Evolutionary conservation across 2,888 invertebrate species (phyloP).

Genomic region (Platycheirus albimanus): DNA sequence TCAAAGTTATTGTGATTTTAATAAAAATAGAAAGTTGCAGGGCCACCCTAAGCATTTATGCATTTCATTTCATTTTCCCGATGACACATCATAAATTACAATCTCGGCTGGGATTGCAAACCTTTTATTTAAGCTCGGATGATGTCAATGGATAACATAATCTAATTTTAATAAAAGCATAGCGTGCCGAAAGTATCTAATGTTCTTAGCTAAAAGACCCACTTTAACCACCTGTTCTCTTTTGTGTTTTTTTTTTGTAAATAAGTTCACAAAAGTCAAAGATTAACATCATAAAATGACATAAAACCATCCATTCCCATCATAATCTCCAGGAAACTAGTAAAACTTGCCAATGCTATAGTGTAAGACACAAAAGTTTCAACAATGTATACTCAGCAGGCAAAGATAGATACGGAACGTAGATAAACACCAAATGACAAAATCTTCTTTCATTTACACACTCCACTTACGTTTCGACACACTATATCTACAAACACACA

Average conservation of each 20-base stretch:
- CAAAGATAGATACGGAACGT: neutral
- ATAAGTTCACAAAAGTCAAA: constrained; percentile 12
- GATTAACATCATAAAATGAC: constrained; percentile 19
- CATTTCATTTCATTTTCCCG: too few species aligned
- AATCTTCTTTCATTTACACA: constrained; percentile 69
- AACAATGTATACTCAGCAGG: constrained; percentile 14
- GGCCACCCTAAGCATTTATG: too few species aligned
- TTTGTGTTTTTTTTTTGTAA: too few species aligned
- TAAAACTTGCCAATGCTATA: constrained; percentile 11
- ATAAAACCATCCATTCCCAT: constrained; percentile 19
- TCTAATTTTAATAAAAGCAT: neutral
- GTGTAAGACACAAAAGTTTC: constrained; percentile 39
- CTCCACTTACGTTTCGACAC: constrained; percentile 54
- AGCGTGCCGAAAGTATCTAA: neutral
- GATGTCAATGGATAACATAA: neutral
- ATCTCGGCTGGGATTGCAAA: too few species aligned
- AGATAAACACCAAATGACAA: constrained; percentile 48
- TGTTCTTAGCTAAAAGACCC: constrained; percentile 12
- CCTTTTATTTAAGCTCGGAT: too few species aligned
- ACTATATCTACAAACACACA: neutral
- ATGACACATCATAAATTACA: too few species aligned
- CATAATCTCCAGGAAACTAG: constrained; percentile 64
- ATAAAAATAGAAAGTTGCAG: too few species aligned
- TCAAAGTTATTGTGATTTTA: too few species aligned
- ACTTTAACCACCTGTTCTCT: neutral